A percentile compares a stretch with the other conserved stretches of the same genome.
Evolutionary conservation across 2,113 vertebrate species (phyloP).

Genomic region (Phainopepla nitens): DNA sequence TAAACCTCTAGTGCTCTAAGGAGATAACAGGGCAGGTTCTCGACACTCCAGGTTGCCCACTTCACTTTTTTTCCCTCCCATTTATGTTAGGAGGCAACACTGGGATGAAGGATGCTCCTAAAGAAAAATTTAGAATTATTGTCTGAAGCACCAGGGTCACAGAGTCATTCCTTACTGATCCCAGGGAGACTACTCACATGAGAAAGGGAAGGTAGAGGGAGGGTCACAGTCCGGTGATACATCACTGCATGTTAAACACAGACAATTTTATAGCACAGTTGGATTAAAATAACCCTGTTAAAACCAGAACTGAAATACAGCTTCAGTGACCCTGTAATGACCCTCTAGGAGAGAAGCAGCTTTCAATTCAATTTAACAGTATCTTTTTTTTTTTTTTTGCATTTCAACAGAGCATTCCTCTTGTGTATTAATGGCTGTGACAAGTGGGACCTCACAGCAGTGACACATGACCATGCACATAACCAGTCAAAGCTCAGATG

Average conservation of each 20-base stretch:
- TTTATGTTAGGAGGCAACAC: not conserved
- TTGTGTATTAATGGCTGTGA: not conserved
- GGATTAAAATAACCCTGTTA: not conserved
- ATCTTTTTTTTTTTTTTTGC: not conserved
- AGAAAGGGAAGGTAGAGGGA: not conserved
- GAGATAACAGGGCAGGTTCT: not conserved
- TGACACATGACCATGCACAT: accelerated
- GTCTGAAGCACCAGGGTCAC: not conserved
- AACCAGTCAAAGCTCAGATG: not conserved
- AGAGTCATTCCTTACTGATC: not conserved
- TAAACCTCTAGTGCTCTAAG: not conserved
- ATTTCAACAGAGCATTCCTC: not conserved
- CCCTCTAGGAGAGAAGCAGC: not conserved
- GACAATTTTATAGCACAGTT: not conserved
- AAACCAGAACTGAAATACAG: not conserved
- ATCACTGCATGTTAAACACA: not conserved
- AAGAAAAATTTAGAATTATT: not conserved
- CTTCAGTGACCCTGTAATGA: not conserved
- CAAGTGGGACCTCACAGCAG: not conserved
- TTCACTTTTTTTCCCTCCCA: not conserved
- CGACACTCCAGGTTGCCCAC: not conserved
- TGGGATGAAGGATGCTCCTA: not conserved
- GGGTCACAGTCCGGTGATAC: not conserved
- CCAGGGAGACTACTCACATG: not conserved
- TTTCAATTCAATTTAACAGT: not conserved